Percentiles rank a stretch among this genome's conserved stretches.
Conservation (phyloP, 2,888 invertebrate genomes). For the Drosophila greeni region DNA sequence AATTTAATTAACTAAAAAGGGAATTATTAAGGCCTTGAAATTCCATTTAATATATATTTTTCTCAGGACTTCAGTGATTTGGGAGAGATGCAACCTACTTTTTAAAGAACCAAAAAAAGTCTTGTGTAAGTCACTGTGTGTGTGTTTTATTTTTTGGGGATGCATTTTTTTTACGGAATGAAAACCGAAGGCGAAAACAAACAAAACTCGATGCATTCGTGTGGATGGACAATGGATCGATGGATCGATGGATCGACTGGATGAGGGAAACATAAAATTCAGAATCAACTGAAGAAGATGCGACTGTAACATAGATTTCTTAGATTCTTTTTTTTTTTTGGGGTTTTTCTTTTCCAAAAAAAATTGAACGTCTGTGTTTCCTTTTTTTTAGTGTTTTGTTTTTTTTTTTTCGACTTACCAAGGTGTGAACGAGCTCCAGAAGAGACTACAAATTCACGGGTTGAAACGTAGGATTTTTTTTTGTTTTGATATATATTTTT, state of each 20-base stretch:
- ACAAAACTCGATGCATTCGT: constrained; percentile 31
- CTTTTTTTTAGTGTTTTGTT: constrained; percentile 47
- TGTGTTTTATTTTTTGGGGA: not conserved
- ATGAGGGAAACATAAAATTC: constrained; percentile 36
- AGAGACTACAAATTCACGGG: constrained; percentile 87
- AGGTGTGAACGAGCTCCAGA: constrained; percentile 99
- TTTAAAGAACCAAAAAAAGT: constrained; percentile 1
- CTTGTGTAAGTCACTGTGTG: not conserved
- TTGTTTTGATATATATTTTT: constrained; percentile 49
- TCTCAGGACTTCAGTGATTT: not conserved
- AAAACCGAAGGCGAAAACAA: constrained; percentile 25
- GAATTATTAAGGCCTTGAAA: not conserved
- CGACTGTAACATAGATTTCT: constrained; percentile 34
- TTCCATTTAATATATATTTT: not conserved
- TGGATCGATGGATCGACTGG: constrained; percentile 27
- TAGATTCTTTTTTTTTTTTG: constrained; percentile 13
- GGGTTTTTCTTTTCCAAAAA: constrained; percentile 33
- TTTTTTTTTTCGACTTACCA: constrained; percentile 92
- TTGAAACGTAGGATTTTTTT: constrained; percentile 65
- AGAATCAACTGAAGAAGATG: constrained; percentile 40
- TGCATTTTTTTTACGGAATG: constrained; percentile 24
- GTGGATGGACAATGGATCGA: constrained; percentile 26
- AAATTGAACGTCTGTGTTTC: constrained; percentile 54
- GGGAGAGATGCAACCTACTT: constrained; percentile 7
- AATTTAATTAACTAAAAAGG: no score